Evolutionary conservation across 2,888 invertebrate genomes (phyloP).

Genomic region (Drymonia ruficornis): DNA sequence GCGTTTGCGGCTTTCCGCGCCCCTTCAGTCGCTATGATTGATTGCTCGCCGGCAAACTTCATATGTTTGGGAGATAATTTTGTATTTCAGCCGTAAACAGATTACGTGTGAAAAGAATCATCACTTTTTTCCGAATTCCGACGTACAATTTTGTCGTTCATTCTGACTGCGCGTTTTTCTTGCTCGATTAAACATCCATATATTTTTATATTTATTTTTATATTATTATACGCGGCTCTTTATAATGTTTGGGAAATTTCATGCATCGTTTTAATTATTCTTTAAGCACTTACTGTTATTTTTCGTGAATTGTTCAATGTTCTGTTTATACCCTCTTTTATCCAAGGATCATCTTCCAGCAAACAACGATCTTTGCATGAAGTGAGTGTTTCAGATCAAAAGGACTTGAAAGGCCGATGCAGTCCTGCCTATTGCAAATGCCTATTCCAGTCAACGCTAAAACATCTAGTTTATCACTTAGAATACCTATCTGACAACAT

Average conservation of each 20-base stretch:
- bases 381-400: no score
- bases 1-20: slow-evolving; percentile 73
- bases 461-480: slow-evolving; percentile 24
- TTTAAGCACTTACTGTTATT: no score
- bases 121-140: slow-evolving; percentile 58
- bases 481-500: slow-evolving; percentile 36
- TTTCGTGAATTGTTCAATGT: not conserved
- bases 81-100: slow-evolving; percentile 83
- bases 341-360: no score
- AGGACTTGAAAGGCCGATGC: slow-evolving; percentile 7
- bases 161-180: slow-evolving; percentile 66
- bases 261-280: slow-evolving; percentile 8
- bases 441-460: slow-evolving; percentile 20
- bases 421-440: slow-evolving; percentile 13
- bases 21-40: slow-evolving; percentile 77
- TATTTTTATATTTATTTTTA: slow-evolving; percentile 15
- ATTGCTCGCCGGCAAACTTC: slow-evolving; percentile 79
- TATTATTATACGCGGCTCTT: no score
- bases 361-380: no score
- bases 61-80: slow-evolving; percentile 83
- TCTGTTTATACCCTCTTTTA: not conserved
- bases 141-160: slow-evolving; percentile 58
- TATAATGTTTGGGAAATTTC: not conserved
- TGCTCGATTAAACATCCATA: slow-evolving; percentile 51
- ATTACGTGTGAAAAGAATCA: slow-evolving; percentile 80